Evolutionary conservation across 2,888 invertebrate species (phyloP), one percentile per base, ranked within the genome.

Genomic region (Eilema griseolum): DNA sequence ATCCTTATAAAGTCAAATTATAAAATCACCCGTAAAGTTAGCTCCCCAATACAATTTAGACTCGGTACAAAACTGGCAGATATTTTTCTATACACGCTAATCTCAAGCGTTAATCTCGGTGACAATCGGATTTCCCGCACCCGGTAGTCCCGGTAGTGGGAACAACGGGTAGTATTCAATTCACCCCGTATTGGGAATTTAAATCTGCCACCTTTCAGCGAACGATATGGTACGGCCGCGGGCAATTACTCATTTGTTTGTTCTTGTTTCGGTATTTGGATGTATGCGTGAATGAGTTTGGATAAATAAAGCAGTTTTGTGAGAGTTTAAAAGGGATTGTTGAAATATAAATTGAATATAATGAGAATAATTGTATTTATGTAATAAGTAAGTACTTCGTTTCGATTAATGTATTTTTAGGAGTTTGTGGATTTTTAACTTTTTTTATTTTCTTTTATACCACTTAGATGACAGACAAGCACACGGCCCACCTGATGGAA

Each of bases 51-150:
- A 62, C 10, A 64, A 70, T 65, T 37, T 71, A 60, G 71, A 60
- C 62, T 61, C 46, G 67, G 71, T 67, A 72, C 57, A 80, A 78
- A 76, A 82, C 72, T 73, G 67, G 61, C 74, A 72, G 73, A 46
- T 79, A 76, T 77, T 79, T 76, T 79, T 57, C 71, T 63, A 71
- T 72, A 71, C 66, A 69, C 69, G 63, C 59, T 69, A 73, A 73
- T 77, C 71, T 70, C 68, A 69, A 69, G 70, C 71, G 77, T 80
- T 82, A 83, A 83, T 80, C 78, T 67, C 73, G 71, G 73, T 74
- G 82, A 77, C 80, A 77, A 82, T 80, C 77, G 80, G 74, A 80
- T 82, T 79, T 59, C 72, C 66, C 75, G 61, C 46, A 46, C 61
- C 46, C 69, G 61, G 23, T 23, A 33, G 46, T 26, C 59, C 59